Evolutionary conservation across 2,888 invertebrate species (phyloP), one percentile per base, ranked within the genome.

Genomic region (Megamerina dolium): DNA sequence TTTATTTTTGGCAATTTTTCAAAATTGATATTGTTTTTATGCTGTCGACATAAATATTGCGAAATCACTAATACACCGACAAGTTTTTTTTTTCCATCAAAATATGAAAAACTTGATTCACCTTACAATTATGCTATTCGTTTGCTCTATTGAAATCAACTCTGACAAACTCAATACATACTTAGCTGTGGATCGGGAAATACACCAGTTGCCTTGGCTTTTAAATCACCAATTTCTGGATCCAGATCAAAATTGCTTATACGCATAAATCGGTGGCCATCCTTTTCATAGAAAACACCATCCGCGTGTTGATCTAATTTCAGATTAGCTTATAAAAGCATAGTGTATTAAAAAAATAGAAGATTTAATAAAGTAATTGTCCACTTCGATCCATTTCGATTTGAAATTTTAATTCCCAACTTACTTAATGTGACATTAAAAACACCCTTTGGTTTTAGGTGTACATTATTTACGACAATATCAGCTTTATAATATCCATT

Each of bases 151-250:
- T n/a, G n/a, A n/a, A n/a, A n/a, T n/a, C n/a, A n/a, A n/a, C n/a
- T n/a, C n/a, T n/a, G n/a, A n/a, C n/a, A n/a, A n/a, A n/a, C n/a
- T 23, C 23, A 8, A 6, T 23, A 75, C 81, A 76, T 69, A 85
- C 85, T 83, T 43, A 84, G 64, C 39, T 78, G 76, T 2, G 81
- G 80, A 55, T 82, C 79, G 35, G 76, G 73, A 60, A 79, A 77
- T 5, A 80, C 62, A 48, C 82, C 82, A 20, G 74, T 75, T 13
- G 82, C 74, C 52, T 73, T 74, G 4, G 81, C 66, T 46, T 75
- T 75, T 74, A 85, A 74, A 43, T 74, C 74, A 9, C 77, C 77
- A 9, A 85, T 71, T 54, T 81, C 79, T 1, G 84, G 82, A 14
- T 74, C 70, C 65, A 80, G 73, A 55, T 75, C 76, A 54, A 82